These are phyloP conservation scores for Thalassarche chlororhynchos DNA, from an alignment of 2,113 vertebrate species.

Conservation along the genomic window DNA sequence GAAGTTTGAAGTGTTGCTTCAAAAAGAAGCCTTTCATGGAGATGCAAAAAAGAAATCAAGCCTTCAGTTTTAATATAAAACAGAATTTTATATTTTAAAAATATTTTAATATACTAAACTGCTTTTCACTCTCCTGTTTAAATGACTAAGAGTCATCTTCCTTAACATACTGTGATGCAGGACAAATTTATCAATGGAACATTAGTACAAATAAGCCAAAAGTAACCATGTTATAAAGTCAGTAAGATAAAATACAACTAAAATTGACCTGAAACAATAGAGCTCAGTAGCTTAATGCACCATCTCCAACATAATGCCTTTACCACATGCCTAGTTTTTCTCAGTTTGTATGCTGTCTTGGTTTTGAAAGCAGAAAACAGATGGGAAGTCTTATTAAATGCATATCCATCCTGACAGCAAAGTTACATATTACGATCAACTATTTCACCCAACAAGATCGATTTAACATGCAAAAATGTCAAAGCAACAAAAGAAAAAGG, in stretches of 20 bases:
- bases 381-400: neutral
- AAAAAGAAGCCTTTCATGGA: neutral
- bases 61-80: neutral
- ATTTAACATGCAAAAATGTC: neutral
- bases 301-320: neutral
- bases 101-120: neutral
- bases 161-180: conserved; percentile 38
- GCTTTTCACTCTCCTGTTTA: neutral
- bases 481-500: neutral
- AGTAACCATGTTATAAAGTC: conserved; percentile 72
- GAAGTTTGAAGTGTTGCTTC: neutral
- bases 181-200: conserved; percentile 73
- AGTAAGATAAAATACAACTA: conserved; percentile 76
- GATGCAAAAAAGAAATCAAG: neutral
- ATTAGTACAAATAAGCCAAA: conserved; percentile 71
- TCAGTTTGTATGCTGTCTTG: neutral
- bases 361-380: neutral
- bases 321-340: neutral
- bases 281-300: conserved; percentile 36
- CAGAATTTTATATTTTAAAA: neutral
- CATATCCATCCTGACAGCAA: neutral
- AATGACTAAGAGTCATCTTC: neutral
- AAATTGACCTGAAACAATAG: conserved; percentile 68
- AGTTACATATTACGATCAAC: neutral
- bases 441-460: neutral